Base-by-base conservation (phyloP, 2,113 vertebrate species). In the Romanogobio albipinnatus region DNA sequence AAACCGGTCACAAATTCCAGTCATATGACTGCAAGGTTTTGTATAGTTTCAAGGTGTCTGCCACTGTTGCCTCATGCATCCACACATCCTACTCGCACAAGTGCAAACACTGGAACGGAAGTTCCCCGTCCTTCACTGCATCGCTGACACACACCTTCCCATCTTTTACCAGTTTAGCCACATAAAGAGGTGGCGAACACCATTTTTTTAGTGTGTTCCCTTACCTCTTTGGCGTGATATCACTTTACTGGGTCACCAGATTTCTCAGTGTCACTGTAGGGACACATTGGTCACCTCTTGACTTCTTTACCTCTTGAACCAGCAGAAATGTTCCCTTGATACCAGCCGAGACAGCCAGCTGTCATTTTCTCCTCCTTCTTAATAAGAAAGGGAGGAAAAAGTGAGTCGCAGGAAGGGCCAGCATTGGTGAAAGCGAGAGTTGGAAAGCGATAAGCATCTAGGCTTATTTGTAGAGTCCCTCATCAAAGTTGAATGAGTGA, bases 401-500 rank as follows among this genome's bases (percentile, higher is more conserved):
- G 87, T 74, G 84, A 90, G 89, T 86, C 36, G 33, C 75, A 88
- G 78, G 43, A 78, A 26, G 75, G 49, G 56, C n/a, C 47, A 47
- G 36, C 64, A 66, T 22, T 2, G 26, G 87, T 51, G 88, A 90
- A 88, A 89, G 88, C 68, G 84, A 84, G 85, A 84, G 39, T 83
- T 86, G 86, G 85, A 91, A 92, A 93, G 89, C 85, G 93, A 94
- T 95, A 93, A 92, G 90, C 87, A 91, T 90, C 87, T 47, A 1
- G 87, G 89, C 90, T 92, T 90, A 91, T 93, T 93, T 93, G 94
- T 92, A 90, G 89, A 86, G 89, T 91, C 85, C 90, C 91, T 93
- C 94, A 94, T 95, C 90, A 91, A 95, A 93, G 92, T 92, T 95
- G 94, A 92, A 95, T 92, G 90, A 92, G 80, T 91, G 93, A 95